Percentiles rank a stretch among this genome's conserved stretches.
phyloP scores from a whole-genome alignment of 2,888 invertebrate species.

The Hyalella azteca region DNA sequence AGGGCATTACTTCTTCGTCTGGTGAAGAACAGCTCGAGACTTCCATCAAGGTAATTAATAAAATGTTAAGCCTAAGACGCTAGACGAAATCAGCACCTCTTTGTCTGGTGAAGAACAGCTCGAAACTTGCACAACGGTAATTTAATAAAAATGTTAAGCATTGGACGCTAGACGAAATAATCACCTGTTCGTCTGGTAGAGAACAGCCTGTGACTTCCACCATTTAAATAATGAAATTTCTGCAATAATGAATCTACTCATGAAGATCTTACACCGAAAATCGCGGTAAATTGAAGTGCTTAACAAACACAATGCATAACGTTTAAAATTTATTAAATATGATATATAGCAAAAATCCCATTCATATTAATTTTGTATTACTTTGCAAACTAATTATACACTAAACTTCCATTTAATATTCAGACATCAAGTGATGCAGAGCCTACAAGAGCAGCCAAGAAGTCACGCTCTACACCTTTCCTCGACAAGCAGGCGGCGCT shows the following conservation, averaged over 20 bases:
- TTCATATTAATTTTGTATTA: too few relatives aligned
- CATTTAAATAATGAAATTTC: too few relatives aligned
- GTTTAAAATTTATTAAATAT: too few relatives aligned
- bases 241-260: too few relatives aligned
- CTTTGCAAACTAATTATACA: too few relatives aligned
- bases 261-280: too few relatives aligned
- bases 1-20: slow-evolving; percentile 52
- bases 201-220: slow-evolving; percentile 44
- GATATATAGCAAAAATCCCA: too few relatives aligned
- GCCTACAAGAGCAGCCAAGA: slow-evolving; percentile 54
- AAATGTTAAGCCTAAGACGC: too few relatives aligned
- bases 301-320: too few relatives aligned
- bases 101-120: slow-evolving; percentile 49
- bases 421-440: slow-evolving; percentile 9
- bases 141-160: slow-evolving; percentile 68
- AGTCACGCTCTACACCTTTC: slow-evolving; percentile 64
- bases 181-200: slow-evolving; percentile 49
- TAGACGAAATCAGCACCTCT: slow-evolving; percentile 53
- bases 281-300: too few relatives aligned
- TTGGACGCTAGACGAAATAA: slow-evolving; percentile 54
- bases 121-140: slow-evolving; percentile 42
- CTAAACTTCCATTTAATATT: not conserved
- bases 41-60: slow-evolving; percentile 42
- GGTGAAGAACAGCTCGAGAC: slow-evolving; percentile 47
- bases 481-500: slow-evolving; percentile 72